Evolutionary conservation across 2,888 invertebrate species (phyloP).

Genomic region (Charanyca ferruginea): DNA sequence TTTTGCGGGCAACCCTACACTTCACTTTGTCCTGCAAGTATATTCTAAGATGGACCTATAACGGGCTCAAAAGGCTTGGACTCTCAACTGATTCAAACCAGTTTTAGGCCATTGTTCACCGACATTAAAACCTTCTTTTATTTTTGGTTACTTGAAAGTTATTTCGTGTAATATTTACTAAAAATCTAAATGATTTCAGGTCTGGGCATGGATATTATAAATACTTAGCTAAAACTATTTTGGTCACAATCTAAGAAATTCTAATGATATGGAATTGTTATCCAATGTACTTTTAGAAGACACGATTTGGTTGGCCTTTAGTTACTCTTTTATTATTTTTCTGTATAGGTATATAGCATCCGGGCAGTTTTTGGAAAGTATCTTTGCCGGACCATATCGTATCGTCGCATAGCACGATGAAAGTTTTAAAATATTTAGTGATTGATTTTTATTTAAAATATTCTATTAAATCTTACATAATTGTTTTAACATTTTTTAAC

Average conservation of each 20-base stretch:
- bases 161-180: slow-evolving; percentile 27
- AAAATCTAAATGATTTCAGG: slow-evolving; percentile 29
- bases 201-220: slow-evolving; percentile 26
- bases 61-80: too few species aligned
- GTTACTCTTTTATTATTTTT: not conserved
- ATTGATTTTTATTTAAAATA: slow-evolving; percentile 23
- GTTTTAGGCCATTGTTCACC: not conserved
- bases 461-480: slow-evolving; percentile 1
- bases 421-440: slow-evolving; percentile 25
- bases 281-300: slow-evolving; percentile 13
- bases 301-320: slow-evolving; percentile 20
- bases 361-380: not conserved
- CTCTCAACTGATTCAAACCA: not conserved
- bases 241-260: slow-evolving; percentile 58
- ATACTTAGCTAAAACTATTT: slow-evolving; percentile 52
- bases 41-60: too few species aligned
- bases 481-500: not conserved
- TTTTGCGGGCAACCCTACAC: too few species aligned
- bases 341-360: not conserved
- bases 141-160: slow-evolving; percentile 32
- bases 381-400: not conserved
- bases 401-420: not conserved
- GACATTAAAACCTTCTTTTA: not conserved
- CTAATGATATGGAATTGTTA: slow-evolving; percentile 66
- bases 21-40: too few species aligned